A percentile compares a stretch with the other conserved stretches of the same genome.
phyloP scores from a whole-genome alignment of 2,113 vertebrate genomes.

The Labrus mixtus region DNA sequence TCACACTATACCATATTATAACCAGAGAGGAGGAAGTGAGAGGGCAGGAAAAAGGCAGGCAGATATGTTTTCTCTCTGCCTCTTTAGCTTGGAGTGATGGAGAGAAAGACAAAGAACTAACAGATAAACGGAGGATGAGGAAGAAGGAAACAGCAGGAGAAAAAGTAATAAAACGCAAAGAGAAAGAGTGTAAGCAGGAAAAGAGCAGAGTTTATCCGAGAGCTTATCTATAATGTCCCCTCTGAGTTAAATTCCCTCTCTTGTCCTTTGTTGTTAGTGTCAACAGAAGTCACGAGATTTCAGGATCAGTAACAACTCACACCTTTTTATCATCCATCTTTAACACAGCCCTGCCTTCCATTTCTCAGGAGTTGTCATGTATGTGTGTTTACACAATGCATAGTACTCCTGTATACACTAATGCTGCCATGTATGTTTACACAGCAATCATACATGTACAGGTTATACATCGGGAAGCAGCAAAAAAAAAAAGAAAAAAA shows the following conservation, averaged over 20 bases:
- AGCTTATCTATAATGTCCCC: too few relatives aligned
- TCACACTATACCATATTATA: neutral
- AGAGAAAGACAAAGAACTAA: neutral
- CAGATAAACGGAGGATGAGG: too few relatives aligned
- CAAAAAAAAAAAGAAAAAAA: too few relatives aligned
- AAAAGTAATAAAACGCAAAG: too few relatives aligned
- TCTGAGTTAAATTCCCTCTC: too few relatives aligned
- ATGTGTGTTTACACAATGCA: too few relatives aligned
- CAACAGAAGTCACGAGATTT: neutral
- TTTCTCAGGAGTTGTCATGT: too few relatives aligned
- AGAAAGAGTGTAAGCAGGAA: neutral
- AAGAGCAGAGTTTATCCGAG: neutral
- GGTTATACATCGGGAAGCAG: neutral
- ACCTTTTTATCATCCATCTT: neutral
- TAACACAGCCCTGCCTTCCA: too few relatives aligned
- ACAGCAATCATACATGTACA: neutral
- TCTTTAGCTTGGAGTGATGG: neutral
- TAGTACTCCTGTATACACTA: too few relatives aligned
- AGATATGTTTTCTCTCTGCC: neutral
- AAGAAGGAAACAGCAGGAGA: neutral
- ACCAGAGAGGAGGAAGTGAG: neutral
- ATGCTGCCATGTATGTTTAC: neutral
- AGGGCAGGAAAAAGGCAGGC: neutral
- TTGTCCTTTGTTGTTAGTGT: neutral
- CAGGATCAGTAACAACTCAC: neutral